Evolutionary conservation across 2,113 vertebrate species (phyloP).

Genomic region (Prietella phreatophila): DNA sequence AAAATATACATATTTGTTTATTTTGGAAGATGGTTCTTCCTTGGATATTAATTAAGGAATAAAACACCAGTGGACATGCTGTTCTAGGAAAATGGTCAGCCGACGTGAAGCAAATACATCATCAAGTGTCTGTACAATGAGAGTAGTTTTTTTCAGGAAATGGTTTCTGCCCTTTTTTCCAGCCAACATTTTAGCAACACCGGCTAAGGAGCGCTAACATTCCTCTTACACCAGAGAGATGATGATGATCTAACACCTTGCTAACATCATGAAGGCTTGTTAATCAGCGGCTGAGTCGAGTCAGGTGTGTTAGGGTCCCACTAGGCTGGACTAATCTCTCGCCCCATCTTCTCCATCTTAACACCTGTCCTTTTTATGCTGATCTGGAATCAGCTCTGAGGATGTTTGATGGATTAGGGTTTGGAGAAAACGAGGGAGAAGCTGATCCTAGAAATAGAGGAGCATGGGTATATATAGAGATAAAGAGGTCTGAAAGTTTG

Average conservation of each 20-base stretch:
- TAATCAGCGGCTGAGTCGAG: neutral
- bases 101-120: neutral
- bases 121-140: neutral
- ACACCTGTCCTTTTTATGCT: neutral
- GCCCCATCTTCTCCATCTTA: neutral
- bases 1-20: neutral
- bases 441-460: neutral
- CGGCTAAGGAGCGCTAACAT: neutral
- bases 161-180: neutral
- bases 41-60: neutral
- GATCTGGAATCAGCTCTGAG: neutral
- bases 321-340: constrained; percentile 3
- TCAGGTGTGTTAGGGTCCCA: neutral
- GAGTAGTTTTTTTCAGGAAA: neutral
- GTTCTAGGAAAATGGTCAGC: neutral
- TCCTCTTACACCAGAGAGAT: neutral
- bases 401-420: neutral
- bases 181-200: neutral
- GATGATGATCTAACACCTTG: neutral
- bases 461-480: neutral
- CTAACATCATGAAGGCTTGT: neutral
- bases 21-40: neutral
- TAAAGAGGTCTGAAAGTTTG: neutral
- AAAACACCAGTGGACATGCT: neutral
- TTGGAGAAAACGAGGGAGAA: neutral